Evolutionary conservation across 2,797 vertebrate genomes (phyloP), one percentile per base, ranked within the genome.

Genomic region (Lates japonicus): DNA sequence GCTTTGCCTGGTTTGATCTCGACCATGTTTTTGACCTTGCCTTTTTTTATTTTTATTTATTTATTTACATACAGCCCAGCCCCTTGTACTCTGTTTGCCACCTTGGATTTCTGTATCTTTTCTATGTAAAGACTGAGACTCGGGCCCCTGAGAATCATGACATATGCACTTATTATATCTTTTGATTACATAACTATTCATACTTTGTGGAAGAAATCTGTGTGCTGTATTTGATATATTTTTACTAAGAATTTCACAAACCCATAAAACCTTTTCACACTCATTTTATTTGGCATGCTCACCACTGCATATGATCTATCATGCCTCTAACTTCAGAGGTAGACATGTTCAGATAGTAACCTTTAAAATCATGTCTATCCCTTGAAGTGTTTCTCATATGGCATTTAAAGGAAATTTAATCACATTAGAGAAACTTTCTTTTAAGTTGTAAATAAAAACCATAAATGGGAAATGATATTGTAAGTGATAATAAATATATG

Each of bases 371-470:
- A 35, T 33, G 9, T 31, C 17, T 44, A 13, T 62, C n/a, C 60
- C 39, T 64, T 48, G 4, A 48, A 35, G 29, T n/a, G 37, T 4
- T 33, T 19, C 10, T 37, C 35, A 48, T 59, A 33, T 59, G 57
- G 19, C 57, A 59, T 37, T 59, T 37, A 59, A 58, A 59, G 19
- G 33, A n/a, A 20, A 59, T 59, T 59, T 59, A 59, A 59, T 59
- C 57, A 59, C 57, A 59, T 59, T 35, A 35, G 57, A 10, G 55
- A 33, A 57, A 35, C 55, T 33, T 19, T 58, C 33, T 57, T 57
- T 22, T 2, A 54, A 35, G 22, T 63, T 63, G 60, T 63, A 39
- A 63, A 46, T 44, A 44, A 35, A 49, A 20, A 14, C 2, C 6
- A 44, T 29, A 54, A 55, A 57, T 13, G 11, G 31, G 12, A 31